Evolutionary conservation across 2,888 invertebrate species (phyloP).

Genomic region (Eupithecia abbreviata): DNA sequence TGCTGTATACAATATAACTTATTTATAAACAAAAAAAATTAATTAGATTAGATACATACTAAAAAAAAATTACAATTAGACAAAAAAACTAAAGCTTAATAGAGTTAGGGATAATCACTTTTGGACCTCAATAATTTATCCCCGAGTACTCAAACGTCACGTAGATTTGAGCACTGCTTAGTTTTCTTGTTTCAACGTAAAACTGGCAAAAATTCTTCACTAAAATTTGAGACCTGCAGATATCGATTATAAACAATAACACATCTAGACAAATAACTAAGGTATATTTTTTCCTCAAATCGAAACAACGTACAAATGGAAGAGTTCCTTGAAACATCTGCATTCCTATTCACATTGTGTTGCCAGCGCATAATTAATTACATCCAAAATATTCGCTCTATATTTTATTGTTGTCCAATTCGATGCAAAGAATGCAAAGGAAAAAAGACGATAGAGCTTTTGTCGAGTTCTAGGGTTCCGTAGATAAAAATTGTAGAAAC

Average conservation of each 20-base stretch:
- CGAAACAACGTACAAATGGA: neutral
- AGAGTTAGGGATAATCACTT: too few relatives aligned
- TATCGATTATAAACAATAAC: neutral
- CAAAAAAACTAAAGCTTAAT: too few relatives aligned
- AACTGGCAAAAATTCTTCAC: too few relatives aligned
- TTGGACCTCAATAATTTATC: too few relatives aligned
- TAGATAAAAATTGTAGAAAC: neutral
- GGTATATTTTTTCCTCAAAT: neutral
- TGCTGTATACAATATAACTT: too few relatives aligned
- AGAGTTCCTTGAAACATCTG: neutral
- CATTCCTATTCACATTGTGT: slow-evolving; percentile 13
- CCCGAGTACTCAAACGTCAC: too few relatives aligned
- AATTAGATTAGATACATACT: too few relatives aligned
- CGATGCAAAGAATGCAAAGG: slow-evolving; percentile 50
- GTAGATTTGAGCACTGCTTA: too few relatives aligned
- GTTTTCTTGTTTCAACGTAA: too few relatives aligned
- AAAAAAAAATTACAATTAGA: too few relatives aligned
- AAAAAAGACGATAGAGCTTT: slow-evolving; percentile 45
- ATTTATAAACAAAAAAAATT: too few relatives aligned
- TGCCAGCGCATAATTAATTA: slow-evolving; percentile 60
- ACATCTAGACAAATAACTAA: neutral
- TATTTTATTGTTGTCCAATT: slow-evolving; percentile 70
- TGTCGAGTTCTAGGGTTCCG: slow-evolving; percentile 53
- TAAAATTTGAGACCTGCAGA: neutral
- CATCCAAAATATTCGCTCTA: slow-evolving; percentile 62